Evolutionary conservation across 2,113 vertebrate species (phyloP).

Genomic region (Rynchops niger): DNA sequence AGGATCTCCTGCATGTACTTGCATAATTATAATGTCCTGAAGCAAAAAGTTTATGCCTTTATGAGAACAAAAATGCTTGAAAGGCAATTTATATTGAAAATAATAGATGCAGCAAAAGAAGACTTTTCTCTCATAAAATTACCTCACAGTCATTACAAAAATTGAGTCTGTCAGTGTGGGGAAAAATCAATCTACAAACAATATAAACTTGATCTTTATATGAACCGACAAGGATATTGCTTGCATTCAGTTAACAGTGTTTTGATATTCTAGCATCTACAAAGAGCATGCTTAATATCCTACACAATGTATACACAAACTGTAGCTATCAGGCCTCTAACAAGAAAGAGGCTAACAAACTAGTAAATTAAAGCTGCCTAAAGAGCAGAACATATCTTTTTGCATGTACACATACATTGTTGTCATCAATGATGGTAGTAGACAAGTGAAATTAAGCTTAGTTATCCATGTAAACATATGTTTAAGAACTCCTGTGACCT

Average conservation of each 20-base stretch:
- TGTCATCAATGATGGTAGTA: background rate
- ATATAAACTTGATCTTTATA: background rate
- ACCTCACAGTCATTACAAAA: background rate
- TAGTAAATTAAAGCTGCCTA: background rate
- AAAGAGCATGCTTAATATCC: background rate
- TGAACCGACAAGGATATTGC: background rate
- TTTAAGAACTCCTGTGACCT: background rate
- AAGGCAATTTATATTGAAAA: background rate
- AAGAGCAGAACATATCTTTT: background rate
- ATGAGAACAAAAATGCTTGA: background rate
- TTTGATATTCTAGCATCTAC: background rate
- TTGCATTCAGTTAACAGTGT: background rate
- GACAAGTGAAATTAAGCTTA: background rate
- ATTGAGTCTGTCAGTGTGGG: background rate
- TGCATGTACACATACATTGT: background rate
- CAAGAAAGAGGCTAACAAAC: background rate
- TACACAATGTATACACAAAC: background rate
- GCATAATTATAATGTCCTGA: background rate
- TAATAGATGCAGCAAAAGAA: background rate
- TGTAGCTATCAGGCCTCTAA: background rate
- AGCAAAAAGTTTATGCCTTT: background rate
- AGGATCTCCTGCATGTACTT: background rate
- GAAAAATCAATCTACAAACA: background rate
- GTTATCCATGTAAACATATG: background rate
- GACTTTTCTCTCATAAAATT: background rate